Evolutionary conservation across 2,888 invertebrate species (phyloP), one percentile per base, ranked within the genome.

Genomic region (Sphaerophoria taeniata): DNA sequence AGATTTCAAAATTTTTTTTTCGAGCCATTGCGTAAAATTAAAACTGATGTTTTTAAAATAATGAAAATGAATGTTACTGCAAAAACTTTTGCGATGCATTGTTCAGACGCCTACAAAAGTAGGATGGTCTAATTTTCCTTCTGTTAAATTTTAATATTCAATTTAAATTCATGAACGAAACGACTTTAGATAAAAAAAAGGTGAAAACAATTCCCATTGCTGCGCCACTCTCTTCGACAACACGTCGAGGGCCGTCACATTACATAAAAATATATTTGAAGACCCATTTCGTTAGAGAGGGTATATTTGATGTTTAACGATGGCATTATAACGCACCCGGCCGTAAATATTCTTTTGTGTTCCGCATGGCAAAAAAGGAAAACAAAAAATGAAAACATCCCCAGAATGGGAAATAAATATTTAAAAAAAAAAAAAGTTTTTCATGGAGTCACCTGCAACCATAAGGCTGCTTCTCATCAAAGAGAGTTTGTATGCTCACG

Each of bases 291-390:
- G 72, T 61, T 69, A 43, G 72, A 61, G 77, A 67, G 63, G 60
- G 56, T 56, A 60, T 72, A 82, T 77, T 77, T 73, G 72, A 72
- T 73, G 53, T 82, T 82, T 82, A 82, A 77, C 82, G 82, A 77
- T 55, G 76, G 81, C 76, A 76, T 81, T 81, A 76, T 76, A 61
- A 76, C 55, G 77, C 82, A 77, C 77, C 72, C 72, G 33, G 61
- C 82, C 77, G 61, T 69, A 67, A 76, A 73, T 73, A 61, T 77
- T 43, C 69, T 65, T 81, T 78, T 77, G 53, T 82, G 77, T 69
- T 53, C 47, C 16, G n/a, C 31, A 70, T 14, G 36, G 31, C 3
- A 51, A 71, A 71, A 74, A 51, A 65, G 43, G 39, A n/a, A n/a
- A n/a, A n/a, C n/a, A n/a, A n/a, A n/a, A n/a, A n/a, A n/a, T n/a